Conservation (phyloP, 2,113 vertebrate species). For the Ammospiza caudacuta region DNA sequence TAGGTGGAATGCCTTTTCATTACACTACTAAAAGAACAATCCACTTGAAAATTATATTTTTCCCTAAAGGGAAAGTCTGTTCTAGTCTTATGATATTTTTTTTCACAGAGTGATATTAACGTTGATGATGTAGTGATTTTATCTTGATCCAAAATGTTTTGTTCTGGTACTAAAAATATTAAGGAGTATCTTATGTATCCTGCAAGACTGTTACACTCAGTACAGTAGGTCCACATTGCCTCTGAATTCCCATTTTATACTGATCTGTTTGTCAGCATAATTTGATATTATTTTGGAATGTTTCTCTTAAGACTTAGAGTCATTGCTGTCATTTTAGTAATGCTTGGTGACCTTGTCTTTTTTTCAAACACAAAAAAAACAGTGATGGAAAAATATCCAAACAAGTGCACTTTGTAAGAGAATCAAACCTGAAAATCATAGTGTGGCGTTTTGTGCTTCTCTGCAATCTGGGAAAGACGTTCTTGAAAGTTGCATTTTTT, state of each 20-base stretch:
- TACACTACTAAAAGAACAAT: conserved; percentile 72
- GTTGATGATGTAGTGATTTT: conserved; percentile 67
- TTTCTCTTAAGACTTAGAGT: background rate
- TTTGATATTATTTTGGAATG: background rate
- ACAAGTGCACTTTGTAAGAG: background rate
- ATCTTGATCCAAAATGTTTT: conserved; percentile 70
- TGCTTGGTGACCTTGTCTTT: background rate
- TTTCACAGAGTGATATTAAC: conserved; percentile 70
- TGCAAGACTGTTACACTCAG: background rate
- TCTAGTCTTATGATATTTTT: conserved; percentile 65
- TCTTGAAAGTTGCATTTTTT: background rate
- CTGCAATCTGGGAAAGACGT: background rate
- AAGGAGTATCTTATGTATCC: conserved; percentile 34
- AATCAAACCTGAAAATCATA: background rate
- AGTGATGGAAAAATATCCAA: background rate
- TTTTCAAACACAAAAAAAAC: background rate
- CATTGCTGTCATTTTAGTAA: background rate
- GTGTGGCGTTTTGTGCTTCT: background rate
- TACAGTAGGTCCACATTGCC: too few species aligned
- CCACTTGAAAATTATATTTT: conserved; percentile 70
- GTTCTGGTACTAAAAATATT: conserved; percentile 57
- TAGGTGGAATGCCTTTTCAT: conserved; percentile 62
- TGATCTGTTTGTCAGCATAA: background rate
- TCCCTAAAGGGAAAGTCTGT: conserved; percentile 68
- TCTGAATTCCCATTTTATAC: too few species aligned